Conservation (phyloP, 2,888 invertebrate species). For the Acrobasis repandana region DNA sequence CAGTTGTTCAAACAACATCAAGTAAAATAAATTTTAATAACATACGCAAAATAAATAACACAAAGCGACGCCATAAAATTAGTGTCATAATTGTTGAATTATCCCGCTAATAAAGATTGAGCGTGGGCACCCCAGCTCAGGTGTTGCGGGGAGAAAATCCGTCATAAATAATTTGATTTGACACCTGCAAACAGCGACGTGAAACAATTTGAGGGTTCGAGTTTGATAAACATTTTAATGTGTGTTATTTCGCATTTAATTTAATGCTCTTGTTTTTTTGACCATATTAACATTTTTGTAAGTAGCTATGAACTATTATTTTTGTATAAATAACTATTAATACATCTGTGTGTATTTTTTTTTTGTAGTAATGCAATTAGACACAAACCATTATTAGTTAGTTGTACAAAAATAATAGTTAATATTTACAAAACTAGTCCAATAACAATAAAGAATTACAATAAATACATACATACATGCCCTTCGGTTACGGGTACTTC, state of each 20-base stretch:
- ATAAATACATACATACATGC: too few relatives aligned
- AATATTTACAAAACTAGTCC: too few relatives aligned
- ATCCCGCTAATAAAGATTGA: slow-evolving; percentile 51
- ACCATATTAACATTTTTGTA: too few relatives aligned
- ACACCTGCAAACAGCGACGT: slow-evolving; percentile 62
- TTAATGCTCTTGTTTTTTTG: not conserved
- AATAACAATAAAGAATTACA: too few relatives aligned
- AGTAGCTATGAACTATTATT: too few relatives aligned
- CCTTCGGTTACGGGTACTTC: too few relatives aligned
- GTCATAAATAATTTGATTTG: slow-evolving; percentile 77
- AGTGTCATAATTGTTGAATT: slow-evolving; percentile 48
- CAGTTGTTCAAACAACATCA: too few relatives aligned
- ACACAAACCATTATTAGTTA: too few relatives aligned
- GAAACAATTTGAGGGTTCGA: slow-evolving; percentile 55
- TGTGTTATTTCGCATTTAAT: slow-evolving; percentile 12
- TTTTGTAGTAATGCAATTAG: too few relatives aligned
- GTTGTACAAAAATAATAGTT: too few relatives aligned
- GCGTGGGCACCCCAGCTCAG: slow-evolving; percentile 57
- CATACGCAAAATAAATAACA: slow-evolving; percentile 6
- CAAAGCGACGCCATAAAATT: slow-evolving; percentile 25
- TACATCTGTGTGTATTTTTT: too few relatives aligned
- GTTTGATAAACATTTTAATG: slow-evolving; percentile 39
- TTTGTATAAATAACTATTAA: too few relatives aligned
- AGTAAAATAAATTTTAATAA: not conserved
- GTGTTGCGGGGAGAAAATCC: slow-evolving; percentile 65